Evolutionary conservation across 2,113 vertebrate species (phyloP), one percentile per base, ranked within the genome.

Genomic region (Oxyruncus cristatus): DNA sequence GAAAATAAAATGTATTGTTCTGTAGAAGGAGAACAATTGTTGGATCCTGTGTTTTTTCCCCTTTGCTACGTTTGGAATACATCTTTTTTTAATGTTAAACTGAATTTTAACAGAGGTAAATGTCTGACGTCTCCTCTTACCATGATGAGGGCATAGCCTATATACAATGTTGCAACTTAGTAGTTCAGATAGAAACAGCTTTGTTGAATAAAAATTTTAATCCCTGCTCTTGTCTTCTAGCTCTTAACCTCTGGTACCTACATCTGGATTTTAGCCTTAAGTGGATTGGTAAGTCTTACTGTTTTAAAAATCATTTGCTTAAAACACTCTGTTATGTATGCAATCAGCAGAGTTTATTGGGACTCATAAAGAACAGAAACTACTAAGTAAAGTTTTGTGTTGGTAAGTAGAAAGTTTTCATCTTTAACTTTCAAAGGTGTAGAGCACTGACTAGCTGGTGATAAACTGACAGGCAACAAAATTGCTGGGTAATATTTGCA

Each of bases 191-290:
- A 93, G 49, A 27, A 67, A 17, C n/a, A 75, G 19, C 14, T 72
- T 35, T 37, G 55, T 94, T 63, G 93, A 94, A 59, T 59, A 23
- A 63, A 77, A 86, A 55, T 86, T 93, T 86, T 16, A 88, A 89
- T 75, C n/a, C 13, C 49, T 83, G 68, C 96, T 98, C 95, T 98
- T 97, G 59, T 97, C 94, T 98, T 98, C 82, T 91, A 99, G 99
- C 98, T 99, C 95, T 97, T 99, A 97, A 99, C 99, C 23, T 99
- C 99, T 93, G 98, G 99, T 93, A 97, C 98, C 85, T 99, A 99
- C 95, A 99, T 99, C 98, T 99, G 99, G 99, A 98, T 99, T 94
- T 97, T 99, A 97, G 99, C 99, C 87, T 97, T 99, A 97, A 99
- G 99, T 98, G 99, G 99, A 93, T 93, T 99, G 98, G 99, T 99